Evolutionary conservation across 2,113 vertebrate species (phyloP).

Genomic region (Oryzias javanicus): DNA sequence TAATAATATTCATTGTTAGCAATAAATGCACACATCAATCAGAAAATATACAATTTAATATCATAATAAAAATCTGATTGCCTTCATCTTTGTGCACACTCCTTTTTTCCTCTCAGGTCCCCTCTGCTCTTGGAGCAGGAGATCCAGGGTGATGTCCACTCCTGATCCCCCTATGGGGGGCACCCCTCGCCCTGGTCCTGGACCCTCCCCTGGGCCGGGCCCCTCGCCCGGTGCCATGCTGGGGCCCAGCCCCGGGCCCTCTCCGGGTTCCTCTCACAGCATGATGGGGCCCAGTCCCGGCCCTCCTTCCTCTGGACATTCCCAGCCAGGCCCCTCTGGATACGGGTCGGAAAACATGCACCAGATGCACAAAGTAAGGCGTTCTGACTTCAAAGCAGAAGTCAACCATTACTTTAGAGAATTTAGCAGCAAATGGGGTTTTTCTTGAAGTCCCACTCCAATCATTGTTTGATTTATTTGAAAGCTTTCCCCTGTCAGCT

Average conservation of each 20-base stretch:
- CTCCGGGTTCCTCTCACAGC: constrained; percentile 86
- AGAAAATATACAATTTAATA: no score
- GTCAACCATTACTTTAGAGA: neutral
- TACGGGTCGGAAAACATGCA: constrained; percentile 89
- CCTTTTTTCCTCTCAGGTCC: constrained; percentile 29
- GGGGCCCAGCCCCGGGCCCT: constrained; percentile 88
- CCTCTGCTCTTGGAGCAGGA: constrained; percentile 48
- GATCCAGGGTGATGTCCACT: constrained; percentile 84
- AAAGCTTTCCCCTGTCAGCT: no score
- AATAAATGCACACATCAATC: no score
- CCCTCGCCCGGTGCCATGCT: constrained; percentile 88
- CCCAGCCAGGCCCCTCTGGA: constrained; percentile 82
- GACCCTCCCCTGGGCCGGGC: constrained; percentile 86
- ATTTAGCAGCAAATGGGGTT: no score
- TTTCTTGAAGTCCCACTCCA: no score
- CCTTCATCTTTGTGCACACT: neutral
- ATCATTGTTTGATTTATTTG: no score
- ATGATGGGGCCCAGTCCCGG: constrained; percentile 95
- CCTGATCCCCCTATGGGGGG: constrained; percentile 90
- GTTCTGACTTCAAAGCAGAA: neutral
- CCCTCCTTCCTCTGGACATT: constrained; percentile 83
- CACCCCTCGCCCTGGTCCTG: constrained; percentile 85
- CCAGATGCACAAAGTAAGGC: constrained; percentile 88
- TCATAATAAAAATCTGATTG: no score
- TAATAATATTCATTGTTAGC: no score